Base-by-base conservation (phyloP, 2,888 invertebrate genomes). In the Acrocera orbiculus region DNA sequence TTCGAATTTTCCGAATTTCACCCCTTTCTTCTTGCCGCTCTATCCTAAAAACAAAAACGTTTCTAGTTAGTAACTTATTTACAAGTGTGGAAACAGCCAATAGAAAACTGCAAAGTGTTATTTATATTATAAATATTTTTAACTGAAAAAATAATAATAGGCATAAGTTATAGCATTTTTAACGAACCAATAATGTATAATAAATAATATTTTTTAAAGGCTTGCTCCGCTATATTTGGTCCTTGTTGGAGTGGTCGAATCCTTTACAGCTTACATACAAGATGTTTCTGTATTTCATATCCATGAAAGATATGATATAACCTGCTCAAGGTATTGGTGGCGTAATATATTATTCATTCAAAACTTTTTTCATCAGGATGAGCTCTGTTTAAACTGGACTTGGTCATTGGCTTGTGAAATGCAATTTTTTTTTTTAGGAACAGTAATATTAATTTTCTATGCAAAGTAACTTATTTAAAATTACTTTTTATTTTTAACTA, bases 341-440 rank as follows among this genome's bases (percentile, higher is more conserved):
- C 49, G 59, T 16, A 61, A 61, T 46, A 34, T 61, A 1, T 35
- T 61, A 11, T 58, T 61, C 36, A 54, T 61, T 15, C 60, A 61
- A 38, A 61, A 59, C 42, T 42, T 60, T 1, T 61, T 53, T 35
- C 46, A 50, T 30, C 54, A 54, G 38, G 47, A 51, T 13, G 52
- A 59, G 5, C 51, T 62, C 47, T 62, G 62, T 33, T 49, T 58
- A 34, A 61, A 56, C 17, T 62, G 62, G 62, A 58, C 58, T 13
- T 62, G 62, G 60, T 60, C 60, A 2, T 36, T 62, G 39, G 58
- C 61, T 26, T 61, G 61, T 35, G 61, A 61, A 43, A 61, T 61
- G 61, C 60, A 61, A 42, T 61, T 54, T 44, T 61, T 55, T 23
- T 41, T 57, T 3, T 28, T 60, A 20, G 54, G 54, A 28, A 53